phyloP scores from a whole-genome alignment of 2,797 vertebrate genomes.

The Enteromius trimaculatus region DNA sequence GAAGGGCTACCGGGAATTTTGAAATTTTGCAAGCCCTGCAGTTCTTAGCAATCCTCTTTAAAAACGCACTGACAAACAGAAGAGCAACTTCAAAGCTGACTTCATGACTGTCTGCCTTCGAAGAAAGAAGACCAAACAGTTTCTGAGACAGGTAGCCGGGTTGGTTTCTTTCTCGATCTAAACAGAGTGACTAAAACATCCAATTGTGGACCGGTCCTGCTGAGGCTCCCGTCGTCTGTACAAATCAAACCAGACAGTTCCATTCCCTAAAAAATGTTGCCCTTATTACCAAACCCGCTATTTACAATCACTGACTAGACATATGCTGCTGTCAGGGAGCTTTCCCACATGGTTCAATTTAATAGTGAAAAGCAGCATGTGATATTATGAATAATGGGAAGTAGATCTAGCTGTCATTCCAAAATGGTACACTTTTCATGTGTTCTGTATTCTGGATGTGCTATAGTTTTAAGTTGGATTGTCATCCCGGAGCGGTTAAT shows the following conservation, averaged over 20 bases:
- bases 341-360: slow-evolving; percentile 32
- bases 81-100: slow-evolving; percentile 29
- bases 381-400: slow-evolving; percentile 38
- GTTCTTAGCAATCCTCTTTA: slow-evolving; percentile 32
- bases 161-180: slow-evolving; percentile 15
- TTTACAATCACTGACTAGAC: slow-evolving; percentile 39
- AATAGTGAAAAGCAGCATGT: slow-evolving; percentile 38
- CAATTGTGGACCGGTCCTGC: slow-evolving; percentile 24
- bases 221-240: slow-evolving; percentile 6
- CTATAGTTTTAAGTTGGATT: not conserved
- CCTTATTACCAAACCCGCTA: slow-evolving; percentile 26
- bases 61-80: slow-evolving; percentile 31
- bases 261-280: slow-evolving; percentile 45
- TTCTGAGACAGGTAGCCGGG: slow-evolving; percentile 40
- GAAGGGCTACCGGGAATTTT: too few relatives aligned
- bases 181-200: slow-evolving; percentile 49
- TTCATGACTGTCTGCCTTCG: slow-evolving; percentile 33
- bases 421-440: slow-evolving; percentile 45
- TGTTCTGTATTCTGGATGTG: not conserved
- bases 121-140: slow-evolving; percentile 36
- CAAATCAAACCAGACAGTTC: slow-evolving; percentile 54
- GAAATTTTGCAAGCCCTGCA: too few relatives aligned
- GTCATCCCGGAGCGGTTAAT: not conserved
- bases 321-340: slow-evolving; percentile 46
- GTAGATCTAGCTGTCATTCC: slow-evolving; percentile 21